Percentiles rank a stretch among this genome's conserved stretches.
phyloP scores from a whole-genome alignment of 1,140 invertebrate genomes.

The Platyura marginata region DNA sequence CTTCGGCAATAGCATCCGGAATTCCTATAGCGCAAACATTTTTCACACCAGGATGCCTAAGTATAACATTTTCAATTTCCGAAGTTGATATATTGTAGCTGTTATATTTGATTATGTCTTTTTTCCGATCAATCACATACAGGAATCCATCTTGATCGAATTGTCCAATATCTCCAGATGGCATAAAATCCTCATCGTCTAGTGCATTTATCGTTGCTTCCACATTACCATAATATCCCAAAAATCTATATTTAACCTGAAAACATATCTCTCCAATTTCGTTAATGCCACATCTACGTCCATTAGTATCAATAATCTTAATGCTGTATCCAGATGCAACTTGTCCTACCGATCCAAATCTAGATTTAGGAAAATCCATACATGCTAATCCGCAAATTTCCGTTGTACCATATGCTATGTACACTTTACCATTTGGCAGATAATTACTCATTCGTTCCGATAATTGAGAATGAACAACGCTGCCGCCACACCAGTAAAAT shows the following conservation, averaged over 20 bases:
- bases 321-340: slow-evolving; percentile 10
- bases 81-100: slow-evolving; percentile 23
- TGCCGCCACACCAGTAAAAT: slow-evolving; percentile 18
- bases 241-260: slow-evolving; percentile 15
- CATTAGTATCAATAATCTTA: slow-evolving; percentile 25
- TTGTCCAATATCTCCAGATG: slow-evolving; percentile 46
- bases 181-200: slow-evolving; percentile 37
- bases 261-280: slow-evolving; percentile 21
- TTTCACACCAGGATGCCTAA: slow-evolving; percentile 17
- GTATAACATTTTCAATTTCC: slow-evolving; percentile 19
- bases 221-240: slow-evolving; percentile 22
- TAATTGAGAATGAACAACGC: slow-evolving; percentile 8
- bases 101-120: slow-evolving; percentile 32
- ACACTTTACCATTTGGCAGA: background rate
- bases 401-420: background rate
- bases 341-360: slow-evolving; percentile 2
- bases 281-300: slow-evolving; percentile 14
- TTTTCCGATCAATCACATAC: slow-evolving; percentile 38
- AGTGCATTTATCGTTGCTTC: slow-evolving; percentile 19
- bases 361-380: background rate
- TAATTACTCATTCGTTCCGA: slow-evolving; percentile 14
- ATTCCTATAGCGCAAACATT: slow-evolving; percentile 20
- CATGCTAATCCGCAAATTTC: background rate
- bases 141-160: slow-evolving; percentile 32
- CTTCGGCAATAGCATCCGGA: slow-evolving; percentile 20